These are phyloP conservation scores for Gryllus longicercus DNA, from an alignment of 2,888 invertebrate species.

Conservation along the genomic window DNA sequence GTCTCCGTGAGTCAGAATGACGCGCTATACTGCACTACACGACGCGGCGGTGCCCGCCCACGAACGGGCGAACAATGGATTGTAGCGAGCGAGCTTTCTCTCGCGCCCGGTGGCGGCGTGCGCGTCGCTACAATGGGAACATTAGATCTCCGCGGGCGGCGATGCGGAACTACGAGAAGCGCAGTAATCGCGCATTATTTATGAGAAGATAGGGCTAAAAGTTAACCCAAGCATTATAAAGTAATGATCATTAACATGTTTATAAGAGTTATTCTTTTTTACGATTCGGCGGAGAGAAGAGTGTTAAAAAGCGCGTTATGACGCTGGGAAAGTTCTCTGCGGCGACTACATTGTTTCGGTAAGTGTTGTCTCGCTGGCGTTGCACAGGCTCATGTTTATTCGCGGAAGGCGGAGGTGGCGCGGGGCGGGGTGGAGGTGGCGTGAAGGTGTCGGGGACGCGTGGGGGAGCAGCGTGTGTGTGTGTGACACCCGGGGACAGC, in stretches of 20 bases:
- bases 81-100: not conserved
- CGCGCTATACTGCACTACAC: not conserved
- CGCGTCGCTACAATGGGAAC: not conserved
- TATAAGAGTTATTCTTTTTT: constrained; percentile 3
- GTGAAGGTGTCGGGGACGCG: too few relatives aligned
- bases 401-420: too few relatives aligned
- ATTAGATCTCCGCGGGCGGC: not conserved
- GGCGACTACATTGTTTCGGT: too few relatives aligned
- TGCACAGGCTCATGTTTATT: too few relatives aligned
- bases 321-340: not conserved
- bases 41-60: not conserved
- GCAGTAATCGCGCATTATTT: not conserved
- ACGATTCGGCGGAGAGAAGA: not conserved
- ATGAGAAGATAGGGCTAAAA: not conserved
- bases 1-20: not conserved
- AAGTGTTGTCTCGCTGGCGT: too few relatives aligned
- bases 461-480: too few relatives aligned
- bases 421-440: too few relatives aligned
- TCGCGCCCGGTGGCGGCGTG: not conserved
- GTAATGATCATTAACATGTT: constrained; percentile 21
- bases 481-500: too few relatives aligned
- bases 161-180: not conserved
- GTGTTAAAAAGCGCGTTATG: not conserved
- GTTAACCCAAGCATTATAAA: constrained; percentile 22
- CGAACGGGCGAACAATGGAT: not conserved